These are phyloP conservation scores for Archivesica marissinica DNA, from an alignment of 1,140 invertebrate genomes.

Conservation along the genomic window DNA sequence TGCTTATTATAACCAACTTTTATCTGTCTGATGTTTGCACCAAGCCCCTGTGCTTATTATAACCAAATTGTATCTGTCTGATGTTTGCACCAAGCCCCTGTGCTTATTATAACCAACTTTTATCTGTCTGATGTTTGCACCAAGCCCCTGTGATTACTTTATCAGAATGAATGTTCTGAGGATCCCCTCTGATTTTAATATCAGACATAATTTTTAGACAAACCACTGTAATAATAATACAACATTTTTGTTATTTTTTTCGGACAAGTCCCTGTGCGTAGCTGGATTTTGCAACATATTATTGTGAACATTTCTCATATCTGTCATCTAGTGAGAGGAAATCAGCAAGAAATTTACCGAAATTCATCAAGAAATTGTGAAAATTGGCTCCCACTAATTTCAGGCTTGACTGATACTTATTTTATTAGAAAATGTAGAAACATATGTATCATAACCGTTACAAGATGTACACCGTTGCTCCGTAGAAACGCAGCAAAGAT, in stretches of 20 bases:
- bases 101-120: too few relatives aligned
- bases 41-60: too few relatives aligned
- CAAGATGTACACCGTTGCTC: background rate
- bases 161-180: too few relatives aligned
- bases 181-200: too few relatives aligned
- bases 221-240: too few relatives aligned
- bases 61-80: too few relatives aligned
- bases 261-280: background rate
- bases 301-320: conserved; percentile 21
- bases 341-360: conserved; percentile 35
- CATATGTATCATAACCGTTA: conserved; percentile 40
- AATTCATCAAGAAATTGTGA: conserved; percentile 59
- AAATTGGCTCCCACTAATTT: conserved; percentile 50
- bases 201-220: too few relatives aligned
- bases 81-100: too few relatives aligned
- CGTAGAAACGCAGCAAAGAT: conserved; percentile 6
- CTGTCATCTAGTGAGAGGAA: conserved; percentile 4
- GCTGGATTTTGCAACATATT: conserved; percentile 12
- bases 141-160: too few relatives aligned
- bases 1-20: too few relatives aligned
- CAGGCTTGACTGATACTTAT: conserved; percentile 40
- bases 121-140: too few relatives aligned
- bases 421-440: conserved; percentile 56
- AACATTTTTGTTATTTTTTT: background rate
- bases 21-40: too few relatives aligned